phyloP scores from a whole-genome alignment of 2,113 vertebrate genomes.

The Pyxicephalus adspersus region DNA sequence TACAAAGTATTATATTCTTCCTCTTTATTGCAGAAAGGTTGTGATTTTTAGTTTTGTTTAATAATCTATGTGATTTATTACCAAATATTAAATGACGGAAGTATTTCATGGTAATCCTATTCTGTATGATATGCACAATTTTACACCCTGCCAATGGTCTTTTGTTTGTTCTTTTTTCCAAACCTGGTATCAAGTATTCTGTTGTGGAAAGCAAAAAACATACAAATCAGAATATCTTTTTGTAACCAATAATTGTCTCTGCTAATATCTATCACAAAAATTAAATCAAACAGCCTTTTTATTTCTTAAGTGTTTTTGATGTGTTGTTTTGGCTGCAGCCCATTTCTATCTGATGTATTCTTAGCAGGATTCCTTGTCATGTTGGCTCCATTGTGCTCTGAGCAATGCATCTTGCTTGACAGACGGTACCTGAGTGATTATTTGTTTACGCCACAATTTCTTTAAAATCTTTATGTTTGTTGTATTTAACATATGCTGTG shows the following conservation, averaged over 20 bases:
- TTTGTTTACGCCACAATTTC: neutral
- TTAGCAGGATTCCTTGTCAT: conserved; percentile 1
- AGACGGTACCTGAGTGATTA: neutral
- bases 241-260: neutral
- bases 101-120: neutral
- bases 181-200: neutral
- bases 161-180: neutral
- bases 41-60: too few species aligned
- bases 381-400: neutral
- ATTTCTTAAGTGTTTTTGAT: neutral
- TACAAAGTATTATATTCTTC: too few species aligned
- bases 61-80: neutral
- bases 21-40: too few species aligned
- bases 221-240: neutral
- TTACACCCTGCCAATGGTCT: neutral
- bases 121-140: neutral
- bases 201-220: neutral
- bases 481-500: too few species aligned
- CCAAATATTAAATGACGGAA: neutral
- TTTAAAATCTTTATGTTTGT: neutral
- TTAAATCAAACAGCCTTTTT: conserved; percentile 12
- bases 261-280: neutral
- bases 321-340: neutral
- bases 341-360: neutral
- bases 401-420: conserved; percentile 2